A percentile compares a stretch with the other conserved stretches of the same genome.
Conservation (phyloP, 1,140 invertebrate genomes). For the Rhynchophorus ferrugineus region DNA sequence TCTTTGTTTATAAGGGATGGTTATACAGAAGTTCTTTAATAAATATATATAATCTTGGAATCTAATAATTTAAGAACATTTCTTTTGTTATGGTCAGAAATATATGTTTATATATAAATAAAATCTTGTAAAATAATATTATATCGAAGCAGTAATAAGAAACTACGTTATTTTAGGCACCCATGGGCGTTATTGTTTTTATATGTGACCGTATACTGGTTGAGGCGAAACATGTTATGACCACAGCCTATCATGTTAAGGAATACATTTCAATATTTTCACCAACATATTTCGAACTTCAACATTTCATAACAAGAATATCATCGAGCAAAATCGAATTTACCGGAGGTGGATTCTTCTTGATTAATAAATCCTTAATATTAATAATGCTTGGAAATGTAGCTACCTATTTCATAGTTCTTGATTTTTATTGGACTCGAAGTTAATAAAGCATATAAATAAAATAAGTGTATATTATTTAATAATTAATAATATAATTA, state of each 20-base stretch:
- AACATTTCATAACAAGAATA: slow-evolving; percentile 5
- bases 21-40: no score
- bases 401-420: slow-evolving; percentile 7
- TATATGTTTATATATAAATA: no score
- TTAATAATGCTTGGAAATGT: slow-evolving; percentile 9
- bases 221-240: slow-evolving; percentile 12
- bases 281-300: slow-evolving; percentile 9
- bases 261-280: slow-evolving; percentile 12
- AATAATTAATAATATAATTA: neutral
- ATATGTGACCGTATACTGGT: slow-evolving; percentile 4
- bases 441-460: no score
- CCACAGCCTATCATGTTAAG: slow-evolving; percentile 8
- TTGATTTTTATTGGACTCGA: neutral
- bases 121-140: no score
- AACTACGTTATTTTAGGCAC: no score
- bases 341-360: slow-evolving; percentile 8
- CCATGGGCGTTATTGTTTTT: no score
- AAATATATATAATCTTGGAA: no score
- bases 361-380: slow-evolving; percentile 1
- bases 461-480: neutral
- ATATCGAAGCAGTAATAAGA: no score
- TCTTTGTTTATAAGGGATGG: no score
- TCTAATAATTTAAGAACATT: no score
- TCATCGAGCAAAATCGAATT: slow-evolving; percentile 4
- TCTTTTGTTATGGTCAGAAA: no score